Percentiles rank a stretch among this genome's conserved stretches.
These are phyloP conservation scores for Origma solitaria DNA, from an alignment of 2,113 vertebrate genomes.

Conservation along the genomic window DNA sequence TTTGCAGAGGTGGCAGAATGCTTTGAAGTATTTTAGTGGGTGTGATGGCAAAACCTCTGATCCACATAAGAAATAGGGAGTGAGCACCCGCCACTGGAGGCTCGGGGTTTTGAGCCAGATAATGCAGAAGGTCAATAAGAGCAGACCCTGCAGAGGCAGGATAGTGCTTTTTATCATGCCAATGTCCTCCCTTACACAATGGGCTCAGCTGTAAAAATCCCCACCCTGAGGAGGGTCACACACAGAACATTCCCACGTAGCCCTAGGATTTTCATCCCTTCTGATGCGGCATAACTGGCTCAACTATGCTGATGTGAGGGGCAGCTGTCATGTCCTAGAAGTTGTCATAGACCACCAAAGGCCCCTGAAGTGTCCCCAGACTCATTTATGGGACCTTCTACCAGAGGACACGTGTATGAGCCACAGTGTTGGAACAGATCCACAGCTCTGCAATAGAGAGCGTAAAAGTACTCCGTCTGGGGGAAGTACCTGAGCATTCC, in stretches of 20 bases:
- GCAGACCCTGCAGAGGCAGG: not conserved
- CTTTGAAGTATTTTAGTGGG: not conserved
- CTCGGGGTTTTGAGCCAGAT: not conserved
- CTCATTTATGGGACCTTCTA: not conserved
- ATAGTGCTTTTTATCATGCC: not conserved
- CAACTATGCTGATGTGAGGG: not conserved
- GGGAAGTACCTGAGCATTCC: not conserved
- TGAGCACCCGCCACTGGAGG: not conserved
- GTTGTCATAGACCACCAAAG: not conserved
- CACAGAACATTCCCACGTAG: not conserved
- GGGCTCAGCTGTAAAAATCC: not conserved
- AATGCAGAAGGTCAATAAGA: not conserved
- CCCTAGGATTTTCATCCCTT: not conserved
- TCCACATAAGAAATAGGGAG: not conserved
- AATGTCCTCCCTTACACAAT: not conserved
- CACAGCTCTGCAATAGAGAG: not conserved
- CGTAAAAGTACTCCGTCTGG: not conserved
- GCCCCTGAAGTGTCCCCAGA: not conserved
- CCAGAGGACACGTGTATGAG: accelerated
- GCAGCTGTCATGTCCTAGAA: not conserved
- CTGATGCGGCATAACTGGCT: not conserved
- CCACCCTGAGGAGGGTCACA: not conserved
- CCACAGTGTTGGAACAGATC: not conserved
- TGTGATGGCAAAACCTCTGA: not conserved
- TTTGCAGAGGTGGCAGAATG: not conserved